Evolutionary conservation across 2,797 vertebrate genomes (phyloP), one percentile per base, ranked within the genome.

Genomic region (Argyrosomus regius): DNA sequence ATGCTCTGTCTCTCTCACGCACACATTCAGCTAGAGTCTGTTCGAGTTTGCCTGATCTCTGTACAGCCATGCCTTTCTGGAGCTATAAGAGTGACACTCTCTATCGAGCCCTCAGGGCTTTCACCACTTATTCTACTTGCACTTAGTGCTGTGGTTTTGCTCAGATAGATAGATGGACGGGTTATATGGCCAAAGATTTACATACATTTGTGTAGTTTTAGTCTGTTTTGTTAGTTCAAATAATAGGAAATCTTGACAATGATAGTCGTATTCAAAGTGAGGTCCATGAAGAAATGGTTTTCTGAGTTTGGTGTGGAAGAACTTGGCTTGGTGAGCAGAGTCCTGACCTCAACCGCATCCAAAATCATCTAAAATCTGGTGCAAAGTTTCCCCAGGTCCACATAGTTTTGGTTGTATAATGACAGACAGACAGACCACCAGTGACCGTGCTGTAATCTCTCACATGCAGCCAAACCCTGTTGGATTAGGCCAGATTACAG

Each of bases 401-500:
- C 41, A 74, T 53, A 66, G 24, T 70, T 72, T 57, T 10, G 49
- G 56, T 17, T 18, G 41, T 10, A 41, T 64, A 63, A 18, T 48
- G 28, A 68, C 35, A 54, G 72, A 72, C 35, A 26, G 46, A 35
- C 66, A 57, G 78, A 62, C 31, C 75, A 43, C 54, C 69, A 45
- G 76, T 75, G 74, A 68, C 68, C 39, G 12, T 85, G 80, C 86
- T 80, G 68, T 94, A 91, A 94, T 91, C 89, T 83, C 64, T 78
- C 71, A 59, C 78, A 78, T 82, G 82, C 75, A 77, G 70, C 87
- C 88, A 89, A 91, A 87, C 69, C 63, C 77, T 39, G 56, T 35
- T 76, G 92, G 90, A 93, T 94, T 91, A 94, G 78, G 66, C 66
- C 82, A 89, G 91, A 94, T 94, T 94, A 94, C 82, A 85, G 46